phyloP scores from a whole-genome alignment of 2,888 invertebrate species.

The Heliothis peltigera region DNA sequence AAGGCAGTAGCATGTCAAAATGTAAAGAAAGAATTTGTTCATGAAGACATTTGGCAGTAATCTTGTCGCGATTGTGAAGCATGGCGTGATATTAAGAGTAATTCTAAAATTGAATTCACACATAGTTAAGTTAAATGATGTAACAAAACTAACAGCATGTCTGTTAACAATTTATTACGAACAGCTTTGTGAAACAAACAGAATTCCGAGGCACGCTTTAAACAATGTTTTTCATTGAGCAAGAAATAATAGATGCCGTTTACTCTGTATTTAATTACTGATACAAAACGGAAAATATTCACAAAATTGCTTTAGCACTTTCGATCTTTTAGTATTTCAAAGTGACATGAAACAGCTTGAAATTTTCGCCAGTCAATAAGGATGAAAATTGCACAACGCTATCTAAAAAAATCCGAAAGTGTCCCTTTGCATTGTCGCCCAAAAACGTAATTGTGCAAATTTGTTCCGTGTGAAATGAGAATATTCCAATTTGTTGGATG shows the following conservation, averaged over 20 bases:
- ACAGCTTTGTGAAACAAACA: conserved; percentile 21
- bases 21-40: too few species aligned
- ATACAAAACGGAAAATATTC: conserved; percentile 18
- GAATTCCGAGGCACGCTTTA: conserved; percentile 30
- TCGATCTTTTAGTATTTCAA: conserved; percentile 7
- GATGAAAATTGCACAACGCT: conserved; percentile 25
- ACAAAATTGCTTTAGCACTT: conserved; percentile 12
- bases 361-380: not conserved
- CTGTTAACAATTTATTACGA: conserved; percentile 23
- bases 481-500: conserved; percentile 59
- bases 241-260: conserved; percentile 23
- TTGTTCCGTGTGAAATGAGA: conserved; percentile 45
- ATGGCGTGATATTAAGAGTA: too few species aligned
- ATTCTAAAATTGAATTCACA: too few species aligned
- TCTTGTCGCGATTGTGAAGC: too few species aligned
- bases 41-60: too few species aligned
- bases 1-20: too few species aligned
- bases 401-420: conserved; percentile 4
- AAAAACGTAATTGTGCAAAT: conserved; percentile 50
- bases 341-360: not conserved
- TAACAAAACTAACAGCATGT: conserved; percentile 11
- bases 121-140: not conserved
- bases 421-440: conserved; percentile 22
- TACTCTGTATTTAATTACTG: conserved; percentile 40
- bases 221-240: conserved; percentile 55